Conservation (phyloP, 1,140 invertebrate species). For the Lasioglossum baleicum region DNA sequence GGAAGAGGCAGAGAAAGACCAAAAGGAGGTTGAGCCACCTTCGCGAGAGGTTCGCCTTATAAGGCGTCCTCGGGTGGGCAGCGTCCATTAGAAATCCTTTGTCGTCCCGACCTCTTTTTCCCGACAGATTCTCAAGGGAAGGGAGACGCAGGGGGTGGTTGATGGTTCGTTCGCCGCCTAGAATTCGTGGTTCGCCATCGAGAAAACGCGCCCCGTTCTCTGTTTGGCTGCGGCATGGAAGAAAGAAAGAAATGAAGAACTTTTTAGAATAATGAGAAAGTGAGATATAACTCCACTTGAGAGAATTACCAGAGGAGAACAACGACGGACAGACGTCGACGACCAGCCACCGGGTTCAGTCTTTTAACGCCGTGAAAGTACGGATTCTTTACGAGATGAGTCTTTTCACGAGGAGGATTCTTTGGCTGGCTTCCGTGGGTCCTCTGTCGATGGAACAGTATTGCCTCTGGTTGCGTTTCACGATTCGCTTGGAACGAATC, state of each 20-base stretch:
- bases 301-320: constrained; percentile 21
- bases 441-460: constrained; percentile 16
- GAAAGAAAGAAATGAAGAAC: neutral
- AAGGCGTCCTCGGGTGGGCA: constrained; percentile 70
- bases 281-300: constrained; percentile 36
- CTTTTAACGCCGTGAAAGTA: constrained; percentile 19
- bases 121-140: constrained; percentile 35
- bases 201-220: neutral
- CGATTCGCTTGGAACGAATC: neutral
- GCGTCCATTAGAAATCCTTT: constrained; percentile 76
- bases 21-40: constrained; percentile 54
- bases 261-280: constrained; percentile 39
- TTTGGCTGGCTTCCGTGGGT: constrained; percentile 1
- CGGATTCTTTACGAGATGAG: constrained; percentile 30
- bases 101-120: constrained; percentile 70
- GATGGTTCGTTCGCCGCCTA: constrained; percentile 20
- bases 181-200: constrained; percentile 23
- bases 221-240: no score
- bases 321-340: neutral
- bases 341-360: neutral
- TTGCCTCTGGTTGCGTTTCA: constrained; percentile 42
- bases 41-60: constrained; percentile 71
- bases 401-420: constrained; percentile 27
- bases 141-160: neutral
- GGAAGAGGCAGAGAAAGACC: constrained; percentile 27